Base-by-base conservation (phyloP, 2,797 vertebrate species). In the Jordanella pulchra region DNA sequence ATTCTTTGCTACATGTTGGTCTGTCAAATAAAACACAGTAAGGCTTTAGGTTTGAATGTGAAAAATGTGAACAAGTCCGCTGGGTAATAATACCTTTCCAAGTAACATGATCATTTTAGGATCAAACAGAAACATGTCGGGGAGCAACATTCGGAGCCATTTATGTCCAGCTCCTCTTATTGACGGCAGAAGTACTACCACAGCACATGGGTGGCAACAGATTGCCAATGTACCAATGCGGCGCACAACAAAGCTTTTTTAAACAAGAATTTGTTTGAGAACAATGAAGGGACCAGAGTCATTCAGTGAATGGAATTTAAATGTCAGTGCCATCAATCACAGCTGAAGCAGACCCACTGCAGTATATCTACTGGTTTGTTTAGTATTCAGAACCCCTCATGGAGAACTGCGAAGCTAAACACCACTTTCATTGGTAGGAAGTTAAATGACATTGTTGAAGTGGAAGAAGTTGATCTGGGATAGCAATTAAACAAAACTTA, bases 301-400 rank as follows among this genome's bases (percentile, higher is more conserved):
- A 93, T 93, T 94, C 86, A 91, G 87, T 93, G 91, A 92, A 93
- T 91, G 86, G 90, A 94, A 94, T 91, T 83, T 90, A 96, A 96
- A 95, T 95, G 94, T 92, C 95, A 94, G 84, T 67, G 85, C 85
- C 88, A 95, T 94, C 94, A 93, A 93, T 95, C 94, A 94, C 83
- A 84, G 84, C 77, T 82, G 87, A 89, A 79, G 71, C 71, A 69
- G 79, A 80, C 70, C 79, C 67, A 82, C 67, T 74, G 67, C 80
- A 81, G 82, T 86, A 79, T 81, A 90, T 84, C 86, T 84, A 90
- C 80, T 76, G 78, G 83, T 81, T 88, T 92, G 88, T 86, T 94
- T 90, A 92, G 90, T 92, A 93, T 94, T 83, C 85, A 90, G 88
- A 81, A 81, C 65, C 67, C 56, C 78, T 87, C 84, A 90, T 79